Base-by-base conservation (phyloP, 92 coral and sea anemone species). In the Heteractis magnifica region DNA sequence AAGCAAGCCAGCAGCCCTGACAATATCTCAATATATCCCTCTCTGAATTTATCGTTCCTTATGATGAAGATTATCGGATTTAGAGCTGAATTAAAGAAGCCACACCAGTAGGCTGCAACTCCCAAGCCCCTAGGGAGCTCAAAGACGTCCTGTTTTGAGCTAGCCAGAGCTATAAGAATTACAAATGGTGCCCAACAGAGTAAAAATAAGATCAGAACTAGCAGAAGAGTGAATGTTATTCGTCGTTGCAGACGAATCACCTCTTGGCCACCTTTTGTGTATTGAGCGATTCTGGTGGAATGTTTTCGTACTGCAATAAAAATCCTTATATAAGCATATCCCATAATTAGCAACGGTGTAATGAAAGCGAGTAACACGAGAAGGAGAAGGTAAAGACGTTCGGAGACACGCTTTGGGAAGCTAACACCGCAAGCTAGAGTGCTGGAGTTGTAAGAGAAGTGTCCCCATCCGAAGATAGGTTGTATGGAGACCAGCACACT, bases 41-140 rank as follows among this genome's bases (percentile, higher is more conserved):
- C 98, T 56, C 98, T 87, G 87, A 93, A 93, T 76, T 92, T 90
- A 83, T 93, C 93, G 70, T 93, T 93, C 77, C 98, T 84, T 76
- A 93, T 91, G 48, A 89, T 90, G 70, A 91, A 93, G 73, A 93
- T 93, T 9, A 93, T 82, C 2, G 98, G 98, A 80, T 93, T 91
- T 16, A 92, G 51, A 8, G 95, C 91, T 8, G 98, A 93, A 52
- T 93, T 93, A 62, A 89, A 91, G 51, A 89, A 93, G 1, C 98
- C 98, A 55, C 98, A 91, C 98, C 98, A 93, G 53, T 93, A 93
- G 1, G 98, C 98, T 5, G 98, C 98, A 0, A 93, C 95, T 1
- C 98, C 98, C 62, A 93, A 89, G 10, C 98, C 98, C 76, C 92
- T 76, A 0, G 98, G 98, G 21, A 93, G 83, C 9, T 91, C 78